Evolutionary conservation across 2,888 invertebrate genomes (phyloP).

Genomic region (Lathronympha strigana): DNA sequence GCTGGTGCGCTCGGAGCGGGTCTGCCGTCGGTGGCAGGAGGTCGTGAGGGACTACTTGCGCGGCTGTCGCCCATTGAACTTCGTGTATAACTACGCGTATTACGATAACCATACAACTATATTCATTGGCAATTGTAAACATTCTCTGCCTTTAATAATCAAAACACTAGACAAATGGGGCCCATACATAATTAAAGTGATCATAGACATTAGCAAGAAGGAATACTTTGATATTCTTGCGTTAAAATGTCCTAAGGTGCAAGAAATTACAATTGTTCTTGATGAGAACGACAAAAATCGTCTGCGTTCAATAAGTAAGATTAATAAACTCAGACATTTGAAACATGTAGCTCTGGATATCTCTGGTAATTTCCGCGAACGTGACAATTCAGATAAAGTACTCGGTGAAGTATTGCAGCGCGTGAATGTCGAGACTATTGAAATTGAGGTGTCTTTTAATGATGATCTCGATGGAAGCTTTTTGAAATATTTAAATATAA

Average conservation of each 20-base stretch:
- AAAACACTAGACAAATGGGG: no score
- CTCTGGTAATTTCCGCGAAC: not conserved
- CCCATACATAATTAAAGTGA: no score
- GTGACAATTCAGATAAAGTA: not conserved
- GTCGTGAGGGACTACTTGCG: not conserved
- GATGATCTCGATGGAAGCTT: not conserved
- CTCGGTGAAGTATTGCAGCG: not conserved
- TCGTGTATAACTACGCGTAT: no score
- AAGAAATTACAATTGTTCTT: not conserved
- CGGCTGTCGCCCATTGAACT: no score
- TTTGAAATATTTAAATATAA: not conserved
- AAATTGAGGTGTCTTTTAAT: not conserved
- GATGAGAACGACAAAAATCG: not conserved
- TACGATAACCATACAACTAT: no score
- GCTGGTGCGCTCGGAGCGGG: not conserved
- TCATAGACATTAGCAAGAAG: no score
- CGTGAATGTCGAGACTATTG: not conserved
- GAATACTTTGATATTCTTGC: no score
- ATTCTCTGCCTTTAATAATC: no score
- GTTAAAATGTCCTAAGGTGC: not conserved
- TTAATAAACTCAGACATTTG: not conserved
- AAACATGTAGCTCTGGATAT: not conserved
- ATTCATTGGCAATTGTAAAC: no score
- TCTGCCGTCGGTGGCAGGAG: not conserved
- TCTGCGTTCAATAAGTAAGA: not conserved